Evolutionary conservation across 2,888 invertebrate species (phyloP), one percentile per base, ranked within the genome.

Genomic region (Notodonta ziczac): DNA sequence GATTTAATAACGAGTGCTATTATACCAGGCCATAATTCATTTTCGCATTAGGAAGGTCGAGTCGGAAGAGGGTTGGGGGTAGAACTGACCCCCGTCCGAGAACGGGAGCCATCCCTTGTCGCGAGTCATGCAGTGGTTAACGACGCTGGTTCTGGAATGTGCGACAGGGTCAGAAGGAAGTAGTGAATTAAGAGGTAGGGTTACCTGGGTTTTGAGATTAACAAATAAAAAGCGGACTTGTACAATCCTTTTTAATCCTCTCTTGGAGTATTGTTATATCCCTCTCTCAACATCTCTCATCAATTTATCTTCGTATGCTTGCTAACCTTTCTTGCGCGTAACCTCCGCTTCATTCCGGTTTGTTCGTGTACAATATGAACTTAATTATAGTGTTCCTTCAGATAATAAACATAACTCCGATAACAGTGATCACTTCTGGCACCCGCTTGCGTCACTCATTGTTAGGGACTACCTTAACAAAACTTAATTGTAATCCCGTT

Each of bases 1-100:
- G 81, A 85, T 86, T 85, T 85, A 85, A 84, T 84, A 85, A 85
- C 83, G 73, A 77, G 68, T 71, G 76, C 76, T 81, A 81, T 85
- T 83, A 87, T 78, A 77, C 74, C 67, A 72, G 79, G 78, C 78
- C 82, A 84, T 85, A 83, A 84, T 82, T 86, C 85, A 86, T 86
- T 83, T 82, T 84, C 82, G 78, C 84, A 85, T 86, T 86, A 84
- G 80, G 77, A 65, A 44, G 66, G 67, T 54, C 32, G 65, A 10
- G 55, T 44, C 16, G 48, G 56, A 39, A 61, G 61, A 40, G 50
- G 60, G 65, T 60, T 66, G 70, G 57, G 50, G 56, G 53, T 32
- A 52, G 55, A 55, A 53, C 54, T 64, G 66, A 73, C 74, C 72
- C 72, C 63, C 69, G 73, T 70, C 64, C 60, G 32, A 63, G 57